These are phyloP conservation scores for Euspilapteryx auroguttella DNA, from an alignment of 2,888 invertebrate genomes.

Conservation along the genomic window DNA sequence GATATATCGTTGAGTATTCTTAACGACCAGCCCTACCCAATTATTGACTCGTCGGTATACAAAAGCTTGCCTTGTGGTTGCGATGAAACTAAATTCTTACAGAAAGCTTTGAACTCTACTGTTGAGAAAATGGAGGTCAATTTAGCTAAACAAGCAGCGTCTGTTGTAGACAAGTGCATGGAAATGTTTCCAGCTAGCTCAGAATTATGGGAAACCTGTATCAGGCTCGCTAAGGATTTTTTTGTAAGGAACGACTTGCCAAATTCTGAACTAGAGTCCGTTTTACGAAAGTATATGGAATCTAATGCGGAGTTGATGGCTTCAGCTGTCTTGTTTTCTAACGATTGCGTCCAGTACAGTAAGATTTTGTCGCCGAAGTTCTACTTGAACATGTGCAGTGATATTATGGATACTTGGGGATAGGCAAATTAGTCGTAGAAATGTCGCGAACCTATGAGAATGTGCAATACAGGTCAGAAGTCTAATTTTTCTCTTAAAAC, in stretches of 20 bases:
- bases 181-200: conserved; percentile 36
- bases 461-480: too few species aligned
- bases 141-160: conserved; percentile 27
- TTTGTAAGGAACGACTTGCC: conserved; percentile 34
- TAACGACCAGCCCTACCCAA: conserved; percentile 33
- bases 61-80: conserved; percentile 35
- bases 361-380: conserved; percentile 45
- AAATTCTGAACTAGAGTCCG: conserved; percentile 52
- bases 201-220: conserved; percentile 40
- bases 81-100: conserved; percentile 28
- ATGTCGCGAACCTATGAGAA: too few species aligned
- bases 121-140: conserved; percentile 10
- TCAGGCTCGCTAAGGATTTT: conserved; percentile 36
- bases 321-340: conserved; percentile 46
- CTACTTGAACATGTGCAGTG: conserved; percentile 48
- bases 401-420: conserved; percentile 50
- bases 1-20: conserved; percentile 36
- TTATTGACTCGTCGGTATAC: conserved; percentile 20
- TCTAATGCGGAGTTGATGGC: conserved; percentile 44
- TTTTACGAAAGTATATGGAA: conserved; percentile 58
- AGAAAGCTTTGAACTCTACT: conserved; percentile 11
- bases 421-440: too few species aligned
- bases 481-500: too few species aligned
- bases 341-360: conserved; percentile 42
- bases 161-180: conserved; percentile 37